Base-by-base conservation (phyloP, 1,140 invertebrate genomes). In the Caenorhabditis remanei region DNA sequence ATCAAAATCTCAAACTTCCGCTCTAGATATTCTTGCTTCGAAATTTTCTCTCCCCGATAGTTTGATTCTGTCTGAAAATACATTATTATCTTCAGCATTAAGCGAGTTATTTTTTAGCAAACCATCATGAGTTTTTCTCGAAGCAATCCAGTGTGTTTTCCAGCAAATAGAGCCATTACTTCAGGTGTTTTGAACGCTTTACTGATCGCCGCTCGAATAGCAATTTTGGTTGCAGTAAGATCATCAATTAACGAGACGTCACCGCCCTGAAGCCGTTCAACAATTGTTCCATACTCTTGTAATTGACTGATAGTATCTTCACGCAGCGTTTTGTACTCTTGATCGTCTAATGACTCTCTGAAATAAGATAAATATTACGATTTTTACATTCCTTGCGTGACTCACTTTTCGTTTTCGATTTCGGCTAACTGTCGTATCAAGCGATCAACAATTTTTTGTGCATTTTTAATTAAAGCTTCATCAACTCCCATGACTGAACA, bases 171-270 rank as follows among this genome's bases (percentile, higher is more conserved):
- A 90, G 94, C 92, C 32, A 96, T 96, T 0, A 96, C 95, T 92
- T 95, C 95, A 43, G 96, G 95, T 7, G 95, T 96, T 93, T 95
- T 94, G 90, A 96, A 96, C 9, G 95, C 95, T 91, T 95, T 93
- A 88, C 95, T 95, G 41, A 96, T 96, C 82, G 95, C 95, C 90
- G 95, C 95, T 93, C 95, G 95, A 75, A 95, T 96, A 11, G 95
- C 95, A 93, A 95, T 90, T 91, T 95, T 95, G 93, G 95, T 95
- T 11, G 94, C 94, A 90, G 94, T 94, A 14, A 95, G 89, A 71
- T 95, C 92, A 93, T 95, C 95, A 16, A 96, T 93, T 61, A 96
- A 90, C 56, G 95, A 95, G 83, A 96, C 94, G 92, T 96, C 94
- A 43, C 96, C 96, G 86, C 94, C 94, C 83, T 93, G 84, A 92